Evolutionary conservation across 2,113 vertebrate genomes (phyloP).

Genomic region (Myxocyprinus asiaticus): DNA sequence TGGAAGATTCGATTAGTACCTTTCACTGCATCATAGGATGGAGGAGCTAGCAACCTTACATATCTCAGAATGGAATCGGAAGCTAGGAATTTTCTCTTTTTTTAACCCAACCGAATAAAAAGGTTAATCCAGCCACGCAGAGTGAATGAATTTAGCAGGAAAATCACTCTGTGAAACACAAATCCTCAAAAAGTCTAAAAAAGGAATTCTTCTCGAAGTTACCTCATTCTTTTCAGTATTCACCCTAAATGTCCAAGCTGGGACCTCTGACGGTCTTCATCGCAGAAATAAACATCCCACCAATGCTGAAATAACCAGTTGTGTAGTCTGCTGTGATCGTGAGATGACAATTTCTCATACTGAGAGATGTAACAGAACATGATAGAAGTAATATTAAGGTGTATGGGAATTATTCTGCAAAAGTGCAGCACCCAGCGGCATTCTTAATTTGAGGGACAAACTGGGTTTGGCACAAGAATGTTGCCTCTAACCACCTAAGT

Average conservation of each 20-base stretch:
- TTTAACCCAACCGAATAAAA: conserved; percentile 14
- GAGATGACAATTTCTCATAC: conserved; percentile 17
- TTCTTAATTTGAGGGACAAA: conserved; percentile 27
- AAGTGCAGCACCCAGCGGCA: conserved; percentile 4
- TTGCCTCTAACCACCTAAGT: conserved; percentile 29
- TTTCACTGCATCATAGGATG: conserved; percentile 52
- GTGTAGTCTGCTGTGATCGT: conserved; percentile 31
- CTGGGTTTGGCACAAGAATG: conserved; percentile 9
- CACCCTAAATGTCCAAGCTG: conserved; percentile 16
- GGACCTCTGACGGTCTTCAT: background rate
- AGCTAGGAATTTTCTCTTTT: conserved; percentile 15
- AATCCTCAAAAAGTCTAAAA: conserved; percentile 13
- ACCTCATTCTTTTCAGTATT: conserved; percentile 41
- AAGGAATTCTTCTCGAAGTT: conserved; percentile 37
- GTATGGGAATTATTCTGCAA: conserved; percentile 8
- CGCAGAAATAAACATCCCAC: background rate
- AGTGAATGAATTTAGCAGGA: conserved; percentile 16
- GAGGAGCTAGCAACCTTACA: conserved; percentile 43
- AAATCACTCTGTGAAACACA: background rate
- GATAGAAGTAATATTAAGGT: conserved; percentile 36
- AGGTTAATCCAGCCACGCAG: conserved; percentile 17
- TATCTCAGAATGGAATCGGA: conserved; percentile 44
- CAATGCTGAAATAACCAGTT: background rate
- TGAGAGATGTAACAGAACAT: conserved; percentile 15
- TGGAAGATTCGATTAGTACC: conserved; percentile 54